Evolutionary conservation across 2,797 vertebrate species (phyloP).

Genomic region (Microcaecilia unicolor): DNA sequence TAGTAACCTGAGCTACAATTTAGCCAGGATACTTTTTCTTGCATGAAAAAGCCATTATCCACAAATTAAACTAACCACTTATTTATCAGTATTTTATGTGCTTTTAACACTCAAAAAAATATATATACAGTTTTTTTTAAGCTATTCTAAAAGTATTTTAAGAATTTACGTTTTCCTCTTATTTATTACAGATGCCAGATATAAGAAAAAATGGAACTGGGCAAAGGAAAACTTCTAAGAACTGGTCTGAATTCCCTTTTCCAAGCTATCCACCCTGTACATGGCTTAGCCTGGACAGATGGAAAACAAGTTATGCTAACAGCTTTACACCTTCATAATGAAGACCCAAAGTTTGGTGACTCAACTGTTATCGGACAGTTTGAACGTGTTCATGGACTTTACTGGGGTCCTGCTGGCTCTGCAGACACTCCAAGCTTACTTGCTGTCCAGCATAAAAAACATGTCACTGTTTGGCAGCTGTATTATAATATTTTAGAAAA

Average conservation of each 20-base stretch:
- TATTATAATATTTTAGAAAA: conserved; percentile 62
- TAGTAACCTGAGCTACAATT: no score
- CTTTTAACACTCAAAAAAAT: no score
- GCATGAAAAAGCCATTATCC: no score
- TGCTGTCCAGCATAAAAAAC: conserved; percentile 85
- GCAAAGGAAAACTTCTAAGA: conserved; percentile 83
- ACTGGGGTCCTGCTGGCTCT: conserved; percentile 70
- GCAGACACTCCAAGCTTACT: conserved; percentile 65
- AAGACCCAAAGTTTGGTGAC: conserved; percentile 75
- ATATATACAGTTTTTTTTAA: no score
- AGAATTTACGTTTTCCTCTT: not conserved
- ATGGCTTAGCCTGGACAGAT: conserved; percentile 92
- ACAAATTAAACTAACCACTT: no score
- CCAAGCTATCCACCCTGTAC: conserved; percentile 81
- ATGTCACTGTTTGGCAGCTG: conserved; percentile 81
- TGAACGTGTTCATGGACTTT: conserved; percentile 81
- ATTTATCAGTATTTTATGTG: no score
- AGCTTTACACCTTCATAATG: conserved; percentile 50
- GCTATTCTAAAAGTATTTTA: not conserved
- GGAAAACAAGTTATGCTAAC: conserved; percentile 85
- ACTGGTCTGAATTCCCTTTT: conserved; percentile 81
- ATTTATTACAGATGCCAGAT: conserved; percentile 17
- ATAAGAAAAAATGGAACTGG: conserved; percentile 75
- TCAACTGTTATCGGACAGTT: conserved; percentile 86
- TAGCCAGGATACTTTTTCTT: no score